Evolutionary conservation across 2,113 vertebrate species (phyloP).

Genomic region (Dicentrarchus labrax): DNA sequence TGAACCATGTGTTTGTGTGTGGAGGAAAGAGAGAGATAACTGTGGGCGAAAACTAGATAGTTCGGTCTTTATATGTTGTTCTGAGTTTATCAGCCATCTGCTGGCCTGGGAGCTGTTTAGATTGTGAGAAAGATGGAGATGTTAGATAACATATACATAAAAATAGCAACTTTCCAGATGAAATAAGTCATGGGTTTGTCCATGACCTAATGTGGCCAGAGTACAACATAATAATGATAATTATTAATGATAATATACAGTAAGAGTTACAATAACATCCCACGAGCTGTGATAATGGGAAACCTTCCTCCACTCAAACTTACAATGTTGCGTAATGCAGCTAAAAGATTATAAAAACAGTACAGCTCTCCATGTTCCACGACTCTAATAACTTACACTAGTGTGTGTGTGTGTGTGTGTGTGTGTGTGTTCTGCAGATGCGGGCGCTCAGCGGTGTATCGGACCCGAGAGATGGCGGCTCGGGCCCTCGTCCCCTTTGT

Average conservation of each 20-base stretch:
- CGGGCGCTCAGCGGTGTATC: conserved; percentile 88
- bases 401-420: conserved; percentile 7
- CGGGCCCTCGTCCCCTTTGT: conserved; percentile 94
- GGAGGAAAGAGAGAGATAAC: neutral
- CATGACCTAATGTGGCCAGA: conserved; percentile 27
- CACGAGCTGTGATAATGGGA: conserved; percentile 5
- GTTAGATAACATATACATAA: conserved; percentile 7
- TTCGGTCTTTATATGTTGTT: conserved; percentile 27
- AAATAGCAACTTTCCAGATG: conserved; percentile 36
- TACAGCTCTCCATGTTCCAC: neutral
- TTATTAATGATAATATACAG: neutral
- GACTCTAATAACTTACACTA: neutral
- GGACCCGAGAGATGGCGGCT: conserved; percentile 92
- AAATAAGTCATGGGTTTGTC: conserved; percentile 24
- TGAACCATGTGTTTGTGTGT: conserved; percentile 2
- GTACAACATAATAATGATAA: conserved; percentile 17
- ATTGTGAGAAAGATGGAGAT: neutral
- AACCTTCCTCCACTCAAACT: conserved; percentile 12
- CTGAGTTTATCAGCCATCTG: conserved; percentile 18
- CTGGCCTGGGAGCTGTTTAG: conserved; percentile 20
- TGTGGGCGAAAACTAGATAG: conserved; percentile 39
- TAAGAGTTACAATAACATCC: conserved; percentile 31
- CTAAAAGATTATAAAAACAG: neutral
- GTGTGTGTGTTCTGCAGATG: conserved; percentile 84
- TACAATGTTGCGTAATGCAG: neutral